Conservation (phyloP, 2,888 invertebrate species). For the Drosophila picticornis region DNA sequence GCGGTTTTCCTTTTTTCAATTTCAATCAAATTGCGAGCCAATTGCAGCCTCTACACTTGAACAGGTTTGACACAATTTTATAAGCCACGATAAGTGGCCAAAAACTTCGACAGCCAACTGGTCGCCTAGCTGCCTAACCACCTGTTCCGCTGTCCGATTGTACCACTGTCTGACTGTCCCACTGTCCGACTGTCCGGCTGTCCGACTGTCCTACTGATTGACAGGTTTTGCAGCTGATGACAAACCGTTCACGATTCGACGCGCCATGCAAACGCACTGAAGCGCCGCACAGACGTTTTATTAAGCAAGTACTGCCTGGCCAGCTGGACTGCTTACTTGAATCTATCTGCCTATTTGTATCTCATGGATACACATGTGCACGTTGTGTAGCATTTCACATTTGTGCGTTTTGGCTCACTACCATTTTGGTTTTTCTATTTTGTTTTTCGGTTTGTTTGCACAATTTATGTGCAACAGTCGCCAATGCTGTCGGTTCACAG, state of each 20-base stretch:
- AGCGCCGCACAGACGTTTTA: slow-evolving; percentile 21
- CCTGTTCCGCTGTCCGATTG: background rate
- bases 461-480: slow-evolving; percentile 68
- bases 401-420: slow-evolving; percentile 49
- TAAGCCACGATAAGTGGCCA: slow-evolving; percentile 42
- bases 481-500: slow-evolving; percentile 46
- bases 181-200: slow-evolving; percentile 20
- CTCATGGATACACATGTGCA: slow-evolving; percentile 43
- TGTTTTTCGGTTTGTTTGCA: slow-evolving; percentile 68
- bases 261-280: slow-evolving; percentile 32
- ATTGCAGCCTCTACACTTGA: slow-evolving; percentile 38
- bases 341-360: slow-evolving; percentile 58
- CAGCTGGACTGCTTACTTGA: slow-evolving; percentile 14
- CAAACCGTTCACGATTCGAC: slow-evolving; percentile 17
- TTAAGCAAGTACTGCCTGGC: slow-evolving; percentile 29
- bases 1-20: slow-evolving; percentile 34
- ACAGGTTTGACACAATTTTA: slow-evolving; percentile 75
- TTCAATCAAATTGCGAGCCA: slow-evolving; percentile 59
- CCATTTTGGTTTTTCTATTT: slow-evolving; percentile 58
- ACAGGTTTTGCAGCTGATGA: slow-evolving; percentile 50
- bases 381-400: slow-evolving; percentile 56
- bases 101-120: slow-evolving; percentile 6
- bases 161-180: slow-evolving; percentile 5
- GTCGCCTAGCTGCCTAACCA: slow-evolving; percentile 7
- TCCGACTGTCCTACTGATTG: slow-evolving; percentile 17